Base-by-base conservation (phyloP, 2,888 invertebrate species). In the Phrixothrix hirtus region DNA sequence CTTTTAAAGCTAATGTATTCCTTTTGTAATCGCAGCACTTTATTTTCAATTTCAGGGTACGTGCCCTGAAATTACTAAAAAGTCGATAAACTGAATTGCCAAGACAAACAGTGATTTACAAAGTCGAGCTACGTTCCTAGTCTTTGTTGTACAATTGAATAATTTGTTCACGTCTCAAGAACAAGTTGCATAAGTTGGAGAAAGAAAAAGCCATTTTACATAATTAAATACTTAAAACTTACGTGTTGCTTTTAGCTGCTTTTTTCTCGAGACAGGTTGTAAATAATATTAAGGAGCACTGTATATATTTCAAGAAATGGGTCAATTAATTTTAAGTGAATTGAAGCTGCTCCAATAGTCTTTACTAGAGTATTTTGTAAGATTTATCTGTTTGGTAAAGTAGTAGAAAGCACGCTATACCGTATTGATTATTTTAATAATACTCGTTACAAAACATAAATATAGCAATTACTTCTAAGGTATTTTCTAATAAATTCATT, bases 31-130 rank as follows among this genome's bases (percentile, higher is more conserved):
- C 39, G 25, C 21, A 41, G 36, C 52, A 52, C 42, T 47, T 42
- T 52, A 46, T 46, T 52, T 52, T 52, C 46, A 52, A 47, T 52
- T 46, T 52, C 34, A 37, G 15, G 34, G 31, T 32, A 52, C 52
- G 52, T 52, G 52, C 39, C 39, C 36, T 30, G 46, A 39, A 52
- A 52, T 52, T 45, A 36, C 46, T 45, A 46, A 47, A 48, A 46
- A 47, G 52, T 52, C 46, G 39, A 52, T 52, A 52, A 46, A 37
- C 26, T 42, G 41, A 46, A 52, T 52, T 46, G 41, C 29, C 25
- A 39, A 43, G 43, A 52, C 46, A 46, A 52, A 52, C 46, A 47
- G 45, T 41, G 46, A 52, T 52, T 47, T 52, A 46, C 46, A 41
- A 46, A 44, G 50, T 38, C 43, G 32, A 38, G 39, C 16, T 26